phyloP scores from a whole-genome alignment of 2,797 vertebrate genomes.

The Coracias cyanogaster region DNA sequence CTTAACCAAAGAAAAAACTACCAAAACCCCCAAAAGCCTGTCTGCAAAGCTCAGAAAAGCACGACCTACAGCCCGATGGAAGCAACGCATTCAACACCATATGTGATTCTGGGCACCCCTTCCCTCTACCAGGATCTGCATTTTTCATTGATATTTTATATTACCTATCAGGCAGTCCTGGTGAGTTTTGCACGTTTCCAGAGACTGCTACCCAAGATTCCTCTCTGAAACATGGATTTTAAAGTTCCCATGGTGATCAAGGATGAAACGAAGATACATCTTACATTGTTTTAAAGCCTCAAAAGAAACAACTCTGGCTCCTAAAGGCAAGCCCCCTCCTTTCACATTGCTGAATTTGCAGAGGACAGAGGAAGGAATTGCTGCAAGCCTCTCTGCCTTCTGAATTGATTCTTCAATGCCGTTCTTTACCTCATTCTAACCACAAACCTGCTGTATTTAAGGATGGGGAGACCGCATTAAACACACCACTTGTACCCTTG shows the following conservation, averaged over 20 bases:
- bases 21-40: no score
- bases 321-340: not conserved
- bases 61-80: not conserved
- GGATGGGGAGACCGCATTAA: not conserved
- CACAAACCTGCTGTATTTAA: not conserved
- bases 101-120: not conserved
- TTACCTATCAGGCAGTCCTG: not conserved
- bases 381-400: not conserved
- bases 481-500: not conserved
- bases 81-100: rapidly evolving
- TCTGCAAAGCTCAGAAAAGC: not conserved
- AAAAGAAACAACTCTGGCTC: not conserved
- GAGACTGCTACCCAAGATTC: not conserved
- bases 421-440: not conserved
- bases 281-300: not conserved
- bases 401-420: not conserved
- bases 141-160: not conserved
- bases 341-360: not conserved
- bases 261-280: not conserved
- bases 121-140: not conserved
- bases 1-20: not conserved
- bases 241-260: not conserved
- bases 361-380: not conserved
- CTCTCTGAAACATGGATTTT: not conserved
- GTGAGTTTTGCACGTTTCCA: not conserved